Evolutionary conservation across 2,888 invertebrate genomes (phyloP).

Genomic region (Choristoneura rosaceana): DNA sequence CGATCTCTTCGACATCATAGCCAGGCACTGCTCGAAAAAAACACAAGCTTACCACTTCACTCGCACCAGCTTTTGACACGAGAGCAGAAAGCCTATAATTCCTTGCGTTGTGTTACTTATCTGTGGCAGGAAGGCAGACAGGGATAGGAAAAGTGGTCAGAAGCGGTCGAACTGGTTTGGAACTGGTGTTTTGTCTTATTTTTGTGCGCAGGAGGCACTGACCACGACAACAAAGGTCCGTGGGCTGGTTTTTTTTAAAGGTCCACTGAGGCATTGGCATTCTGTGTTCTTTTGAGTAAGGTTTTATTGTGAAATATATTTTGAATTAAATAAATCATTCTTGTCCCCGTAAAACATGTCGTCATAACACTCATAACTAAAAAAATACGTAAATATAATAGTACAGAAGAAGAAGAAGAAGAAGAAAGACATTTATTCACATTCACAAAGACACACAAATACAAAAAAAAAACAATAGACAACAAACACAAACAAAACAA

Average conservation of each 20-base stretch:
- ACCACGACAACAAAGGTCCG: conserved; percentile 84
- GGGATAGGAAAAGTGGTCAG: conserved; percentile 69
- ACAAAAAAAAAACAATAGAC: no score
- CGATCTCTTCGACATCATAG: conserved; percentile 76
- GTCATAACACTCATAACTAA: no score
- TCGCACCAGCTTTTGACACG: conserved; percentile 47
- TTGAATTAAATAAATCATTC: neutral
- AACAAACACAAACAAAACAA: no score
- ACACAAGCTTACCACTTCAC: conserved; percentile 13
- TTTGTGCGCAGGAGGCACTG: conserved; percentile 83
- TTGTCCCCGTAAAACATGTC: no score
- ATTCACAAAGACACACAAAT: no score
- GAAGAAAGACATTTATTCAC: no score
- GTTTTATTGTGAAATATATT: neutral
- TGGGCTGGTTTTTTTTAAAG: conserved; percentile 70
- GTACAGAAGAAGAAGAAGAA: no score
- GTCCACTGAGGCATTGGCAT: conserved; percentile 26
- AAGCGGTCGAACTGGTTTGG: conserved; percentile 74
- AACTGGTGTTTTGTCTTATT: conserved; percentile 75
- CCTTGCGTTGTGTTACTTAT: conserved; percentile 36
- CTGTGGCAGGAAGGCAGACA: conserved; percentile 48
- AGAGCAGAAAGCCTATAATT: conserved; percentile 48
- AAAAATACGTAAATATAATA: neutral
- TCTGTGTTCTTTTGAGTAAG: neutral
- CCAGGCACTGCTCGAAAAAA: conserved; percentile 47